Conservation (phyloP, 2,888 invertebrate genomes). For the Ophion ellenae region DNA sequence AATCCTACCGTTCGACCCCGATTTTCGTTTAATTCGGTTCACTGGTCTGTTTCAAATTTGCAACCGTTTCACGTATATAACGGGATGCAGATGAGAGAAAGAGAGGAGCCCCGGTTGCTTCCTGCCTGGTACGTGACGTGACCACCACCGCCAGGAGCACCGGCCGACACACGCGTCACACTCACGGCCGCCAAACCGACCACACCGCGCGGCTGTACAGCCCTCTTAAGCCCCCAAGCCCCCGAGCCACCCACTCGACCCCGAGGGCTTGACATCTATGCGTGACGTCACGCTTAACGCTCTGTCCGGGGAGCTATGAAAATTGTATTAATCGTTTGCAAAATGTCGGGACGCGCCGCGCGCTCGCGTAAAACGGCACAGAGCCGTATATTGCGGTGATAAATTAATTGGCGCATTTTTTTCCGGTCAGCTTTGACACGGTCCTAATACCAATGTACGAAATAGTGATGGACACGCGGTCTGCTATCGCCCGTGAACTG, state of each 20-base stretch:
- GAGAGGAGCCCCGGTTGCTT: constrained; percentile 5
- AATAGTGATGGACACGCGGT: no score
- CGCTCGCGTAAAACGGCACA: no score
- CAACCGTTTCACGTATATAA: constrained; percentile 63
- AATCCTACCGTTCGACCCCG: constrained; percentile 55
- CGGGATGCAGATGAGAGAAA: constrained; percentile 33
- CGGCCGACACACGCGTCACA: constrained; percentile 55
- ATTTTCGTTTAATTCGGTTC: constrained; percentile 66
- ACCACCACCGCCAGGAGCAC: constrained; percentile 48
- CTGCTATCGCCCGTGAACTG: no score
- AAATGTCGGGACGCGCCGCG: not conserved
- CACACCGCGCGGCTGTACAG: constrained; percentile 2
- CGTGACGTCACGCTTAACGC: constrained; percentile 52
- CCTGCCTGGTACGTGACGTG: constrained; percentile 49
- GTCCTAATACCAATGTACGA: no score
- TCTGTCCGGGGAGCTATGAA: constrained; percentile 35
- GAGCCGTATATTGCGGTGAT: no score
- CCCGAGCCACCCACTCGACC: not conserved
- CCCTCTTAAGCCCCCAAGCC: not conserved
- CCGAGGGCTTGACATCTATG: constrained; percentile 24
- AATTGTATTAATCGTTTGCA: constrained; percentile 56
- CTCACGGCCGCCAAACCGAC: constrained; percentile 58
- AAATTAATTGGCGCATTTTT: no score
- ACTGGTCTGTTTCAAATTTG: constrained; percentile 64
- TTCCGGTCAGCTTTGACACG: no score